Conservation (phyloP, 2,888 invertebrate species). For the Sinhomidia bicolor region DNA sequence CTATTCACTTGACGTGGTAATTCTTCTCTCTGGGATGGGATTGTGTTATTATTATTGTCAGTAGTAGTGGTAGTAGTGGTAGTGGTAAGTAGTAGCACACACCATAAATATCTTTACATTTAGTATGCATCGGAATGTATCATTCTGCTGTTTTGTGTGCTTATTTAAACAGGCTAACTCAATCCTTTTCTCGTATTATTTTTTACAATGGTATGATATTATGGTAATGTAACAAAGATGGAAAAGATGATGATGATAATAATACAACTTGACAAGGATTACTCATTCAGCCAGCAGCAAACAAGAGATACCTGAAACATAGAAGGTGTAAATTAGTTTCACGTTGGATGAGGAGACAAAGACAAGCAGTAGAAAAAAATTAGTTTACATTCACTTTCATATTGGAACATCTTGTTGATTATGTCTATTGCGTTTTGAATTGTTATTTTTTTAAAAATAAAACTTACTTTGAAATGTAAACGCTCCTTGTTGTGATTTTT, state of each 20-base stretch:
- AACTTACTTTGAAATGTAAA: neutral
- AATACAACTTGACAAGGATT: conserved; percentile 13
- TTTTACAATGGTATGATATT: neutral
- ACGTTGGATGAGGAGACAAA: conserved; percentile 6
- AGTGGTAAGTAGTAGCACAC: no score
- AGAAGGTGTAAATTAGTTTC: neutral
- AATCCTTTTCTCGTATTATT: neutral
- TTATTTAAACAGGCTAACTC: neutral
- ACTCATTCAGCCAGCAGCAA: neutral
- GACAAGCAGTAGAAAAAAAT: neutral
- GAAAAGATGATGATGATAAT: no score
- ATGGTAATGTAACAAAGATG: neutral
- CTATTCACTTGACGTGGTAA: conserved; percentile 40
- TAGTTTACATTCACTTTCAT: neutral
- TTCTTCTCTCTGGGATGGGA: conserved; percentile 23
- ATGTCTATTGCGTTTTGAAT: neutral
- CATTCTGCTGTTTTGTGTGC: conserved; percentile 22
- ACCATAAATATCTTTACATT: neutral
- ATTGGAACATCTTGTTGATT: neutral
- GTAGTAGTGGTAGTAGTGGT: no score
- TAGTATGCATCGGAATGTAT: conserved; percentile 9
- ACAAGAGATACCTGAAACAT: conserved; percentile 3
- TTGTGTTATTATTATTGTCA: conserved; percentile 29
- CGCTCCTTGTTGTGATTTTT: no score
- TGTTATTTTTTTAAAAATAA: neutral